Evolutionary conservation across 1,140 invertebrate genomes (phyloP), one percentile per base, ranked within the genome.

Genomic region (Drosophila arizonae): DNA sequence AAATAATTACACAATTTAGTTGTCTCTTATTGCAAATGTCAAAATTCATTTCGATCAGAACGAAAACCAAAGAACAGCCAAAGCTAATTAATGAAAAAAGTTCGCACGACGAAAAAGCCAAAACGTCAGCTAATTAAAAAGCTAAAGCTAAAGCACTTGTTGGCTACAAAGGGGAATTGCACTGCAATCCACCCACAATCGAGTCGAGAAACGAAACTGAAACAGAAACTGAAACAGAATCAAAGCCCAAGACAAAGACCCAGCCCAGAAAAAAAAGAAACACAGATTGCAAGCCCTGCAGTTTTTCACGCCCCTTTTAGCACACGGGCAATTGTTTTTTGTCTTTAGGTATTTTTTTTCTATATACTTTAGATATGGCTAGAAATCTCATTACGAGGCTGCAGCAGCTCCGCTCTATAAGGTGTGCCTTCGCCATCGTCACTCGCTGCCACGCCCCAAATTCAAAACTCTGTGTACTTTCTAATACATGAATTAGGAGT

Each of bases 401-500:
- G 17, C 17, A 17, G 17, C 71, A 51, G 41, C 71, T 45, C 50
- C 56, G 50, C 71, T 71, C 61, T 57, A 30, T 50, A 72, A 67
- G 70, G 70, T 72, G 81, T 87, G 81, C 72, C 80, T 48, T 62
- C 55, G 67, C 60, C 64, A 65, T 62, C 70, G 64, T 60, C 65
- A 57, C 57, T 45, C 43, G 65, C 46, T 8, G 21, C 50, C 67
- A 74, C 72, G 74, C 60, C 76, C 72, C 72, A 73, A 65, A 78
- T 64, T 77, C 48, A 77, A 75, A 56, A 41, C 13, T 30, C 57
- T 68, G 43, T 68, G 43, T 69, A 87, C 81, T 86, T 86, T 86
- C 81, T 86, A 86, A 86, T 85, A 81, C 81, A 81, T 77, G 77
- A 84, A 72, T 64, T 69, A 69, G 66, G 43, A 72, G 50, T 61